Base-by-base conservation (phyloP, 2,888 invertebrate species). In the Macaria notata region DNA sequence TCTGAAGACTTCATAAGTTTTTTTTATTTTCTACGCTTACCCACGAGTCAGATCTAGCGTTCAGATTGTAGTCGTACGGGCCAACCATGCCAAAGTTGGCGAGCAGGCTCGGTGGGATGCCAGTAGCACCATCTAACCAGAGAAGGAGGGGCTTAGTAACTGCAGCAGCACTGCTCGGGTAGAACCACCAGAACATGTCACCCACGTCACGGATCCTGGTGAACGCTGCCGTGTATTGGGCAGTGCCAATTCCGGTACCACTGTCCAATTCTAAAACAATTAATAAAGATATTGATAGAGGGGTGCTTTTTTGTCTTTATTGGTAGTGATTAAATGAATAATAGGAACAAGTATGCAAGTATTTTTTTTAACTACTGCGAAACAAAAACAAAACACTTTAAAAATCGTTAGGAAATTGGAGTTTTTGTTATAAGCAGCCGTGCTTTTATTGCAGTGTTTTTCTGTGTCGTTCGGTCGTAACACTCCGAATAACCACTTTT, bases 51-150 rank as follows among this genome's bases (percentile, higher is more conserved):
- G 93, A 89, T 61, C 97, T 92, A 36, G 88, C 85, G 3, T 94
- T 92, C 52, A 95, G 84, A 58, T 95, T 83, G 0, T 93, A 78
- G 73, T 95, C 94, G 45, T 95, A 83, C 0, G 97, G 97, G 3
- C 97, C 97, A 54, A 97, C 83, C 86, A 96, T 96, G 68, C 94
- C 94, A 73, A 98, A 96, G 78, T 98, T 98, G 9, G 98, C 98
- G 76, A 94, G 95, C 4, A 95, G 94, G n/a, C 95, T 95, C 0
- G 96, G 94, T 0, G 96, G 95, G 0, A 93, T 92, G 4, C 93
- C 97, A 0, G 96, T 96, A 0, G 97, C 96, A 39, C 98, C 98
- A 90, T 97, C 95, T n/a, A 98, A 86, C 97, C 98, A 98, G 51
- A 98, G 92, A 9, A 97, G 88, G 36, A 97, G 78, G 0, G 98